Base-by-base conservation (phyloP, 2,888 invertebrate species). In the Boloria selene region DNA sequence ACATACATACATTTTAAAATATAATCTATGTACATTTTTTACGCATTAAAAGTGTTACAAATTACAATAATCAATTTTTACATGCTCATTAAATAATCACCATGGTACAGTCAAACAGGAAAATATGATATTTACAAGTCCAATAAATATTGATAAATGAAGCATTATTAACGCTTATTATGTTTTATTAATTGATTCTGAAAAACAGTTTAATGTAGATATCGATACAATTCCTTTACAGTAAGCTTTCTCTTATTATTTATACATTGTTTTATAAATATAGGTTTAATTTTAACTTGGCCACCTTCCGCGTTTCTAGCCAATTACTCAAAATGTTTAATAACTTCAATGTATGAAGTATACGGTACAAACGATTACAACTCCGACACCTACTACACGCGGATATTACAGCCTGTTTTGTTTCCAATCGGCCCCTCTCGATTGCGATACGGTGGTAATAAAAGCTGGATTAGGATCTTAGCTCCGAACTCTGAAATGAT, bases 381-480 rank as follows among this genome's bases (percentile, higher is more conserved):
- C 53, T 49, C 65, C 55, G 31, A 62, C 60, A 63, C 69, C 59
- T 51, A 53, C 31, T 64, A 65, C 65, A 65, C 55, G 61, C 65
- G 61, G 58, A 69, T 61, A 69, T 66, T 67, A 68, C 65, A 65
- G 65, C 65, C 58, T 61, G 65, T 69, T 69, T 67, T 73, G 69
- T 73, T 67, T 69, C 70, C 67, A 55, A 64, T 66, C 62, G 60
- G 65, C 62, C 65, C 70, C 68, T 67, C 47, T 51, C 61, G 55
- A 64, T 67, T 69, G 69, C 62, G 61, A 65, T 45, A 50, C 44
- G 18, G 56, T 45, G 62, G 50, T 61, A 64, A 69, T 69, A 67
- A 69, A 69, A 67, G 63, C 65, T 59, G 66, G 70, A 70, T 71
- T 67, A 70, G 62, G 50, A 44, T 47, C 61, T 61, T 53, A 65